Conservation (phyloP, 1,140 invertebrate species). For the Lordiphosa stackelbergi region DNA sequence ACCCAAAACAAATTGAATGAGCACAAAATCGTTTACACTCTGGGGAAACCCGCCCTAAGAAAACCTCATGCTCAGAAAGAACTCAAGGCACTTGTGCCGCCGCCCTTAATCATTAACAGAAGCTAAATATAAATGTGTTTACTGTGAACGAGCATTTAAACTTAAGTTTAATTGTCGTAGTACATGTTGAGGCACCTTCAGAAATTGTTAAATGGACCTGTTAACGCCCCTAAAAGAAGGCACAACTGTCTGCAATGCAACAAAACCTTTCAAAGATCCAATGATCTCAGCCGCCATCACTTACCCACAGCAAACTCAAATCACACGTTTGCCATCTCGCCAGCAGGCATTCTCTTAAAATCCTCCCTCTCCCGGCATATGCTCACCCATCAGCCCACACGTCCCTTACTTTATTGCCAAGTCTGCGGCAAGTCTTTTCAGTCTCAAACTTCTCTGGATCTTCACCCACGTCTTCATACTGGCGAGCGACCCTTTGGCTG, state of each 20-base stretch:
- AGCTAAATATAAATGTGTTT: constrained; percentile 28
- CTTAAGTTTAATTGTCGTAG: constrained; percentile 26
- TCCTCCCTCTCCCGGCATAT: constrained; percentile 20
- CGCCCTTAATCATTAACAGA: not conserved
- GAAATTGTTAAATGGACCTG: not conserved
- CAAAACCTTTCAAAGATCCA: constrained; percentile 14
- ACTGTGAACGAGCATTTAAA: constrained; percentile 10
- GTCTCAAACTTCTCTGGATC: constrained; percentile 33
- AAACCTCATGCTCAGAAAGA: not conserved
- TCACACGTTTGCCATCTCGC: constrained; percentile 10
- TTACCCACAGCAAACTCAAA: constrained; percentile 20
- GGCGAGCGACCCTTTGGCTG: constrained; percentile 66
- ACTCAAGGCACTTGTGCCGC: constrained; percentile 1
- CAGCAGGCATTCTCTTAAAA: constrained; percentile 17
- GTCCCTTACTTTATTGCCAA: constrained; percentile 11
- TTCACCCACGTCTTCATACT: constrained; percentile 71
- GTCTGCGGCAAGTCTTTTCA: constrained; percentile 29
- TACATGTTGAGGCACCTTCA: constrained; percentile 19
- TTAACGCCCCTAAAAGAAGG: no score
- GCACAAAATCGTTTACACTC: constrained; percentile 13
- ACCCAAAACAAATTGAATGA: constrained; percentile 19
- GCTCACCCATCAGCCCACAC: constrained; percentile 15
- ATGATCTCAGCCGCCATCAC: constrained; percentile 20
- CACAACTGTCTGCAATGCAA: constrained; percentile 12
- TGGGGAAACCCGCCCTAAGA: not conserved